Base-by-base conservation (phyloP, 2,113 vertebrate genomes). In the Diadophis punctatus region DNA sequence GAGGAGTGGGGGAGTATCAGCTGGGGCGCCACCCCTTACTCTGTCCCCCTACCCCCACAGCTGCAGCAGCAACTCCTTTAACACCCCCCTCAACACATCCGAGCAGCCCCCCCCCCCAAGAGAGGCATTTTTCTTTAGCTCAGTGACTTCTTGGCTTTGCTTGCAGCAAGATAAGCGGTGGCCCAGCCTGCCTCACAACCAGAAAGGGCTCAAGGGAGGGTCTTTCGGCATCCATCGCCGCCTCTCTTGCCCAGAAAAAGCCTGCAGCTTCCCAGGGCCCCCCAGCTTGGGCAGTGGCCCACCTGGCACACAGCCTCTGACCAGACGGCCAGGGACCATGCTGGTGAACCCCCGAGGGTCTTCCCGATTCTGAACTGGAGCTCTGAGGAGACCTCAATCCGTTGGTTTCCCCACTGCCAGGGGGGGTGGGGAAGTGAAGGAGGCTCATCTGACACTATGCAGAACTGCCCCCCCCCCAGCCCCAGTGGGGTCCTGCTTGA, bases 181-280 rank as follows among this genome's bases (percentile, higher is more conserved):
- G 39, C 60, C 60, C 60, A 63, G 94, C 80, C 92, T 93, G 89
- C 95, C 91, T 96, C 95, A 92, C 0, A 2, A 92, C 90, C 94
- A 87, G 95, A 90, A 95, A 94, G 86, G 0, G 1, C 95, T 86
- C 1, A 68, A 91, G 93, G 94, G 95, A 91, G 94, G 91, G 39
- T 3, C 94, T 91, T 84, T 86, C 2, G 3, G 93, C 94, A 92
- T 89, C 55, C 20, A 0, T 25, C 90, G 25, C 0, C 0, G 1
- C 63, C 86, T 60, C 89, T 95, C 94, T 86, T 22, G 91, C 92
- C 86, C n/a, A 91, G 86, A 93, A 25, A 87, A 87, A 34, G 94
- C 92, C 93, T 92, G 74, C 87, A 87, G 22, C 48, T 39, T 93
- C 3, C 39, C 1, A 90, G 89, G 93, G 1, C 8, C 1, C 93